Evolutionary conservation across 2,113 vertebrate species (phyloP).

Genomic region (Bubo scandiacus): DNA sequence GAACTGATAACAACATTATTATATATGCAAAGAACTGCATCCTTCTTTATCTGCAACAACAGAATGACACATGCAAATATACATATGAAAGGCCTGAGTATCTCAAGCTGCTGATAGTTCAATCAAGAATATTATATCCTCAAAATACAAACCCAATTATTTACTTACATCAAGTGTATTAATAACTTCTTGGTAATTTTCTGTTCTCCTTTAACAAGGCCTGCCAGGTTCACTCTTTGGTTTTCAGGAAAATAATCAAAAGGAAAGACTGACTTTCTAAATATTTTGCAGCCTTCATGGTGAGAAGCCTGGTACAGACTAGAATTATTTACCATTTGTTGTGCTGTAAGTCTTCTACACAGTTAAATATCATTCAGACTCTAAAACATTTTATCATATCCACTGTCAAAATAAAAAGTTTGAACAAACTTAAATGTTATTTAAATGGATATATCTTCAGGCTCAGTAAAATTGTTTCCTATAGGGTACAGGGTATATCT

Average conservation of each 20-base stretch:
- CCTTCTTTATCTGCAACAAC: conserved; percentile 11
- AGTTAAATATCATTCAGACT: neutral
- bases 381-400: neutral
- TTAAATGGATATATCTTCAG: neutral
- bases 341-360: neutral
- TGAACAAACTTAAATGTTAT: neutral
- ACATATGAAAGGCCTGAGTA: conserved; percentile 7
- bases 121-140: conserved; percentile 2
- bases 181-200: neutral
- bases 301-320: neutral
- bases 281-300: neutral
- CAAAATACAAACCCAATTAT: neutral
- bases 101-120: neutral
- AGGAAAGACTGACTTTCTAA: neutral
- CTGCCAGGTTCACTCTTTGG: neutral
- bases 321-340: neutral
- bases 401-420: neutral
- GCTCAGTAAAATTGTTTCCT: neutral
- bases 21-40: conserved; percentile 16
- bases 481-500: rapidly evolving
- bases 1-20: conserved; percentile 1
- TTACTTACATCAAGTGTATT: neutral
- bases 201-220: neutral
- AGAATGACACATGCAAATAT: conserved; percentile 30
- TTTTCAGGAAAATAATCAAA: neutral